Evolutionary conservation across 2,113 vertebrate species (phyloP), one percentile per base, ranked within the genome.

Genomic region (Alligator mississippiensis): DNA sequence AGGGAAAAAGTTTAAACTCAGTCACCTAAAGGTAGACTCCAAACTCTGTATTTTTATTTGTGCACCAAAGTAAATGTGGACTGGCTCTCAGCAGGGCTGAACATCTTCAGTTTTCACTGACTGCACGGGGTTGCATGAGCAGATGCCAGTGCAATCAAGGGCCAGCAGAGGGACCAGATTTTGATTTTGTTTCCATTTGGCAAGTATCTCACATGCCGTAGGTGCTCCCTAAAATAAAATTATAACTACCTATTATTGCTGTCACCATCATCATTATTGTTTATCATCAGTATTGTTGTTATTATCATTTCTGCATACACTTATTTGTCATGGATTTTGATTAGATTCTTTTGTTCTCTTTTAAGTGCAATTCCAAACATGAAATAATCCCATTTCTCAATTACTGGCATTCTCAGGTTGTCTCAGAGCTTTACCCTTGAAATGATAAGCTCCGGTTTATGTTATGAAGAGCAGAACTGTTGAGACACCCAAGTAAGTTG

Each of bases 11-110:
- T 66, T 79, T 30, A 60, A 3, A 28, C 12, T 63, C 27, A 14
- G 62, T 63, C 27, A 6, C 27, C 25, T 63, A 63, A 63, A 63
- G 25, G 12, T 28, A 63, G 62, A 14, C 24, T 28, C 62, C 62
- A 27, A 63, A 63, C 12, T 0, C 0, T 14, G 3, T 17, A 30
- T 57, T 21, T 30, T 30, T 3, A 25, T 11, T 11, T 27, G 25
- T 9, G 30, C 24, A 80, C 11, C 54, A 76, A 47, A 62, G 60
- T 13, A 80, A 28, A 28, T 25, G 34, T 13, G 63, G 19, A 28
- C 38, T n/a, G 12, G 11, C 64, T 64, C 61, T 22, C 19, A 17
- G 58, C 34, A 12, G n/a, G 34, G n/a, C 64, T 82, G 24, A 34
- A 58, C 24, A 82, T 21, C 22, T 58, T 24, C 55, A 82, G 55